phyloP scores from a whole-genome alignment of 35 echinoderm and acorn worm genomes.

The Apostichopus japonicus region DNA sequence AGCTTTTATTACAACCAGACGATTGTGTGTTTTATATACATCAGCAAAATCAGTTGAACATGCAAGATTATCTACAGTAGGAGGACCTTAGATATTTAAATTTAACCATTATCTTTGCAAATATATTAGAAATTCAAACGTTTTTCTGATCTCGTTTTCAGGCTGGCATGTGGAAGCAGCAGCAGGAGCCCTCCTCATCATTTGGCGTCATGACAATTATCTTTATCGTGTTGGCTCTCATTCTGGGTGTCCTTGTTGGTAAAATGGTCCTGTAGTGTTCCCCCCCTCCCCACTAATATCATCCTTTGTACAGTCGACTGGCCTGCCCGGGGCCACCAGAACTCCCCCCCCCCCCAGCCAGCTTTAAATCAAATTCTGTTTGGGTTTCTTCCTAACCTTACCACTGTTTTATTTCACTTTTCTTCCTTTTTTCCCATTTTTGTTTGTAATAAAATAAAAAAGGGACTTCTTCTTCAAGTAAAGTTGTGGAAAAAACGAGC shows the following conservation, averaged over 20 bases:
- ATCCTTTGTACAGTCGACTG: neutral
- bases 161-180: conserved; percentile 18
- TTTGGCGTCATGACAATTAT: conserved; percentile 14
- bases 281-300: neutral
- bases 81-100: too few species aligned
- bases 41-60: too few species aligned
- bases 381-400: conserved; percentile 11
- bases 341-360: neutral
- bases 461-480: neutral
- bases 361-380: neutral
- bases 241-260: conserved; percentile 34
- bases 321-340: neutral
- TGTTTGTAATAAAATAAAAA: neutral
- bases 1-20: too few species aligned
- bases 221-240: conserved; percentile 22
- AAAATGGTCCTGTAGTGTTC: conserved; percentile 45
- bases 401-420: neutral
- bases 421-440: neutral
- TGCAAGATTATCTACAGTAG: too few species aligned
- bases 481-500: neutral
- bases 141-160: neutral
- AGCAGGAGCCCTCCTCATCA: conserved; percentile 24
- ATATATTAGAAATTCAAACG: neutral
- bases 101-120: too few species aligned
- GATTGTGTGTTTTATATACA: too few species aligned